Base-by-base conservation (phyloP, 2,113 vertebrate genomes). In the Rutilus rutilus region DNA sequence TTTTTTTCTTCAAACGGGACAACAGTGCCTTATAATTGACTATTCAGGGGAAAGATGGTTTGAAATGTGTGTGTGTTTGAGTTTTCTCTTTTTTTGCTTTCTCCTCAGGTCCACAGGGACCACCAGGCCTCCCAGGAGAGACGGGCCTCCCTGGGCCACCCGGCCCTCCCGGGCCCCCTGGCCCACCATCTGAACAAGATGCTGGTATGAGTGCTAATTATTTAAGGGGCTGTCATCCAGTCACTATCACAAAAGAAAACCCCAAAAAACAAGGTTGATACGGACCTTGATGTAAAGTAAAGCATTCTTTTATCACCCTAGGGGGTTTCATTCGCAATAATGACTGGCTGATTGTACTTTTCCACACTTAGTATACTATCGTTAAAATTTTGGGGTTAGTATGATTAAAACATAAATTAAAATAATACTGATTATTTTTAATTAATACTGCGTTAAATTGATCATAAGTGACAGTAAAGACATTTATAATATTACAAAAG, bases 41-140 rank as follows among this genome's bases (percentile, higher is more conserved):
- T 50, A 83, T 54, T 78, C 78, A 64, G 59, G 39, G 57, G 33
- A 33, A 65, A 71, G 65, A 83, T 50, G 74, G 60, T 42, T 17
- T 23, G 39, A 65, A 15, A 86, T 33, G 17, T 36, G 79, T 79
- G 19, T 57, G 47, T 50, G 47, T 57, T 57, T 81, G 42, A 65
- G 11, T 25, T 76, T 19, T 77, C 19, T 86, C 59, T 57, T 89
- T 54, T 87, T n/a, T 88, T 60, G 86, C 82, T 82, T 77, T 82
- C 94, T 93, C 93, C 78, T 92, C 92, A 88, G 97, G 45, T 87
- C 96, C 88, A 85, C 96, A 86, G 81, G 97, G 97, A 59, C 95
- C 94, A 3, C 95, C 95, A 0, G 97, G 97, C 45, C 90, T 91
- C 60, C 96, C 95, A 2, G 97, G 97, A 89, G 96, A 97, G 74